Conservation (phyloP, 2,888 invertebrate genomes). For the Xanthia togata region DNA sequence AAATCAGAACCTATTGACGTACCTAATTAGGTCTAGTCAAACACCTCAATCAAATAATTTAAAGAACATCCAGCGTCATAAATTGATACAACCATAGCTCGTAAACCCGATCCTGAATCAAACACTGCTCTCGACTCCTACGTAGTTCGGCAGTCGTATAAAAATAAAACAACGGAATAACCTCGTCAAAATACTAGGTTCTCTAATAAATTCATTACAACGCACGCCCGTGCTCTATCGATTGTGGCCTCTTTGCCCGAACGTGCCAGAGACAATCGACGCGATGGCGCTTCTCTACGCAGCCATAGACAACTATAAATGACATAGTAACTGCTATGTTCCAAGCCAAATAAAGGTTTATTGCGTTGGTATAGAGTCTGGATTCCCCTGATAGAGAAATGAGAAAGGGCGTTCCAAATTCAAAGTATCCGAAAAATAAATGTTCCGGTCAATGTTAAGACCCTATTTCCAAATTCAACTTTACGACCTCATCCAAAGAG, state of each 20-base stretch:
- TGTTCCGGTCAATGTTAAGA: slow-evolving; percentile 78
- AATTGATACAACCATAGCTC: neutral
- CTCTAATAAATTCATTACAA: slow-evolving; percentile 90
- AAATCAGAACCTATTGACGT: neutral
- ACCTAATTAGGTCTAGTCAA: neutral
- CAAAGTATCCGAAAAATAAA: slow-evolving; percentile 78
- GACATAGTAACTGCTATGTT: slow-evolving; percentile 55
- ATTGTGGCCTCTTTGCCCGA: slow-evolving; percentile 89
- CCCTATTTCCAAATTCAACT: slow-evolving; percentile 73
- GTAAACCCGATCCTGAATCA: slow-evolving; percentile 2
- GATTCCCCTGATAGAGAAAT: slow-evolving; percentile 52
- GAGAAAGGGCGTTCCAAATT: slow-evolving; percentile 69
- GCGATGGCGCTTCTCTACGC: slow-evolving; percentile 89
- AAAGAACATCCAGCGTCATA: neutral
- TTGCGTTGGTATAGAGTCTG: slow-evolving; percentile 47
- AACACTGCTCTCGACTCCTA: slow-evolving; percentile 27
- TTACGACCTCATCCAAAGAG: slow-evolving; percentile 68
- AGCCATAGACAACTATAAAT: slow-evolving; percentile 71
- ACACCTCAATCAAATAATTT: neutral
- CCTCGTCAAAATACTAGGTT: slow-evolving; percentile 77
- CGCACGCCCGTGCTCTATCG: slow-evolving; percentile 90
- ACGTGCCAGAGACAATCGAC: slow-evolving; percentile 90
- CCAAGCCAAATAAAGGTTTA: slow-evolving; percentile 62
- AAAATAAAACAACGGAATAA: slow-evolving; percentile 57
- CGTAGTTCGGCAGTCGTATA: slow-evolving; percentile 42